These are phyloP conservation scores for Ianthella basta DNA, from an alignment of 37 sponge, comb jelly and placozoan genomes.

Conservation along the genomic window DNA sequence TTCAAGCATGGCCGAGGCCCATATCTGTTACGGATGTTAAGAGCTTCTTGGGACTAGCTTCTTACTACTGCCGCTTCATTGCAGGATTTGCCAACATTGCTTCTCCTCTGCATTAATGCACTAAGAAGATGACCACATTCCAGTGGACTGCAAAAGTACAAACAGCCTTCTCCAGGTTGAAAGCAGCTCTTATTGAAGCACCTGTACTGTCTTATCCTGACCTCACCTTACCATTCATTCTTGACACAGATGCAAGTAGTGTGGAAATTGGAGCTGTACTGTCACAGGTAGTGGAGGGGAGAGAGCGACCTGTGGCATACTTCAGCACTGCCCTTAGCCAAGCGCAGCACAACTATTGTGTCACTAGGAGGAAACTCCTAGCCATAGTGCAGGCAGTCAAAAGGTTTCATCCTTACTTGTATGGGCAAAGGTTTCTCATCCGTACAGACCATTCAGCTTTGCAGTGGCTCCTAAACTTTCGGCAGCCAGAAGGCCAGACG, in stretches of 20 bases:
- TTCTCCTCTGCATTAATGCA: background rate
- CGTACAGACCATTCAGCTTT: conserved; percentile 30
- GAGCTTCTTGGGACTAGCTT: too few relatives aligned
- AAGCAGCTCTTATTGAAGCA: conserved; percentile 12
- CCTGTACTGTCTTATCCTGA: conserved; percentile 51
- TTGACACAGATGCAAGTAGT: too few relatives aligned
- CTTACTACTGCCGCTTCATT: too few relatives aligned
- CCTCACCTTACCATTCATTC: background rate
- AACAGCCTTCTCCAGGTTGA: conserved; percentile 29
- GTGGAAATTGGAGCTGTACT: conserved; percentile 47
- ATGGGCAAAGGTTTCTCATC: conserved; percentile 11
- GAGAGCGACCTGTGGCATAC: conserved; percentile 42
- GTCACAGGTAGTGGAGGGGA: too few relatives aligned
- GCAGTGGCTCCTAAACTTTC: background rate
- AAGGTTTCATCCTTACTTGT: conserved; percentile 30
- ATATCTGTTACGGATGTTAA: too few relatives aligned
- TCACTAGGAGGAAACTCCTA: conserved; percentile 26
- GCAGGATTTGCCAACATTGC: background rate
- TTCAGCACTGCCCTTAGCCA: conserved; percentile 14
- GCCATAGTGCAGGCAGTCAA: conserved; percentile 17
- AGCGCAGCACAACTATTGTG: conserved; percentile 27
- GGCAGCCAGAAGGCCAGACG: too few relatives aligned
- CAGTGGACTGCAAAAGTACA: conserved; percentile 25
- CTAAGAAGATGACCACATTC: background rate
- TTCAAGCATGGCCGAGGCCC: too few relatives aligned